Evolutionary conservation across 2,888 invertebrate species (phyloP), one percentile per base, ranked within the genome.

Genomic region (Ormyrus labotus): DNA sequence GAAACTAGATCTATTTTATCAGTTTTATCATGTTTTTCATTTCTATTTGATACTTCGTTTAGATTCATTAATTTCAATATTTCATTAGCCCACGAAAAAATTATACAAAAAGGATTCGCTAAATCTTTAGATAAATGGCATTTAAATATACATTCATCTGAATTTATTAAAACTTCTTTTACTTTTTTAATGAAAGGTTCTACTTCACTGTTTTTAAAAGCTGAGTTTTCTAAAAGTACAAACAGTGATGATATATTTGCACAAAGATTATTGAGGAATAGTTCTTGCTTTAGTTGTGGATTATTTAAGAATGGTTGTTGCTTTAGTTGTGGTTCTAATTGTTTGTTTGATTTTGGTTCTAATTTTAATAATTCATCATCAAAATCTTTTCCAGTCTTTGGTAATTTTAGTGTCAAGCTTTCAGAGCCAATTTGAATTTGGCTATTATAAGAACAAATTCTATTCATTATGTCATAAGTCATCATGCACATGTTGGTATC

Each of bases 81-180:
- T 11, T 79, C 19, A 55, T 60, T 68, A 64, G 77, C 69, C 79
- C 79, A 79, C 1, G 47, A 55, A 9, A 82, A n/a, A 34, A 80
- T 34, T 45, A 70, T 68, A 70, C 82, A 82, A 11, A 82, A 57
- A 53, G 71, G 61, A 19, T 79, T 64, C 8, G 76, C 76, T 34
- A 34, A 9, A 11, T 47, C 1, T 2, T 69, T 19, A 7, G 57
- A 13, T 34, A 13, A 19, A 51, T 55, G 75, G 60, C 81, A 81
- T 55, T 68, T 76, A 68, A 1, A 58, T 5, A 1, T 1, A 55
- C 81, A 81, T 13, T 81, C 70, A 3, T 3, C 7, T 61, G 45
- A 0, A n/a, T 11, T 9, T 11, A 78, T 9, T 11, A 78, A 55
- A 6, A 1, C 65, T 8, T 58, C 55, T n/a, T 64, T 63, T 9